Evolutionary conservation across 2,113 vertebrate species (phyloP).

Genomic region (Chamaetylas fuelleborni): DNA sequence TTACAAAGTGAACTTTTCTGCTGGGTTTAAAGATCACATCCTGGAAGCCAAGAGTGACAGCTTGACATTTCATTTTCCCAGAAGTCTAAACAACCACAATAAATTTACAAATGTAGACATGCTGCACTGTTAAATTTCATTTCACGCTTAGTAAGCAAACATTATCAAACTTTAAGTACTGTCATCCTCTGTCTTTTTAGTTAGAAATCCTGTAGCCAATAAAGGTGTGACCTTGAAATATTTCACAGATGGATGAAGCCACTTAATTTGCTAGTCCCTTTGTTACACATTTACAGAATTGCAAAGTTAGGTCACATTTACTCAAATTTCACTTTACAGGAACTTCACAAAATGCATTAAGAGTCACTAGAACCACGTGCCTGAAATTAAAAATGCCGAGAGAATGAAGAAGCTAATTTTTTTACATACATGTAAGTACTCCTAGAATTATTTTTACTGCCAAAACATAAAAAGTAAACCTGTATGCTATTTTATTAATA

Average conservation of each 20-base stretch:
- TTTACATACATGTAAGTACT: not conserved
- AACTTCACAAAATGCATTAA: not conserved
- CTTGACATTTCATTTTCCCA: conserved; percentile 65
- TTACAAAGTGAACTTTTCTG: not conserved
- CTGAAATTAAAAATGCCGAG: not conserved
- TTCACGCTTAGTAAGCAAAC: conserved; percentile 79
- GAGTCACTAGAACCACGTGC: not conserved
- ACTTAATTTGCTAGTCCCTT: conserved; percentile 53
- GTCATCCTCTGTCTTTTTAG: conserved; percentile 73
- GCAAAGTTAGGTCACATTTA: conserved; percentile 23
- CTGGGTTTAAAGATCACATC: conserved; percentile 1
- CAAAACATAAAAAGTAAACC: not conserved
- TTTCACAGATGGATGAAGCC: conserved; percentile 71
- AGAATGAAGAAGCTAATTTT: not conserved
- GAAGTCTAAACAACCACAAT: conserved; percentile 75
- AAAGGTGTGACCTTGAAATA: conserved; percentile 73
- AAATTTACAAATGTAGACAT: conserved; percentile 76
- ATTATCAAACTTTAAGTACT: conserved; percentile 72
- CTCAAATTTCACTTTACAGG: not conserved
- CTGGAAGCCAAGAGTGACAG: conserved; percentile 19
- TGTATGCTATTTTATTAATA: not conserved
- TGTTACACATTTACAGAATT: conserved; percentile 36
- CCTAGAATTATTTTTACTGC: not conserved
- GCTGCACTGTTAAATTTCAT: conserved; percentile 77
- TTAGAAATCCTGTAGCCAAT: conserved; percentile 71